phyloP scores from a whole-genome alignment of 2,113 vertebrate species.

The Neoarius graeffei region DNA sequence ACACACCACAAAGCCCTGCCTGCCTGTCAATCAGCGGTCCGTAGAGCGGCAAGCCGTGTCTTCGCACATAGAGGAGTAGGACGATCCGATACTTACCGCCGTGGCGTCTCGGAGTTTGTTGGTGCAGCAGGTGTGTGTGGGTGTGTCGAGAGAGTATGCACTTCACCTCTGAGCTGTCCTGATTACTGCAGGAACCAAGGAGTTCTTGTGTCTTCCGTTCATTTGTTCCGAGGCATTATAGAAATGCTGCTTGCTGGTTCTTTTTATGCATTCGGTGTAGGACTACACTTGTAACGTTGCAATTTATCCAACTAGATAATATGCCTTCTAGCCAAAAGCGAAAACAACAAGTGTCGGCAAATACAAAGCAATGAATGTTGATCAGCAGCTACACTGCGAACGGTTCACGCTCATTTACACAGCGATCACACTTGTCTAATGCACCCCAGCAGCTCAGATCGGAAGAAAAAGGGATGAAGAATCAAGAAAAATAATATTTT shows the following conservation, averaged over 20 bases:
- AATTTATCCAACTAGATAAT: background rate
- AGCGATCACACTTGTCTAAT: background rate
- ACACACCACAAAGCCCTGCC: slow-evolving; percentile 40
- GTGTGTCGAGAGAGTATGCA: background rate
- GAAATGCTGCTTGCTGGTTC: background rate
- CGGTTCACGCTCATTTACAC: slow-evolving; percentile 1
- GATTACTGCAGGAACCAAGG: background rate
- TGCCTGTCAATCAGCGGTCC: slow-evolving; percentile 42
- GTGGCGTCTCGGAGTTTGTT: slow-evolving; percentile 12
- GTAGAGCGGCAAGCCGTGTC: slow-evolving; percentile 8
- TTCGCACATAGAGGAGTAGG: slow-evolving; percentile 8
- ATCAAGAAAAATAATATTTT: background rate
- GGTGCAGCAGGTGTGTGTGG: slow-evolving; percentile 4
- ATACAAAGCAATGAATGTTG: background rate
- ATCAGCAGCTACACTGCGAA: background rate
- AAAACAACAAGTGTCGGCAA: background rate
- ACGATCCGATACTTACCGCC: slow-evolving; percentile 20
- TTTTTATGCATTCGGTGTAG: background rate
- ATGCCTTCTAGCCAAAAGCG: background rate
- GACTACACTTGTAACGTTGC: background rate
- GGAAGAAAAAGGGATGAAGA: no score
- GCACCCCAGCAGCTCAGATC: background rate
- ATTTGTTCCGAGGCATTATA: background rate
- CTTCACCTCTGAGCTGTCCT: background rate
- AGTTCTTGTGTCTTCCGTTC: background rate